These are phyloP conservation scores for Pelosia muscerda DNA, from an alignment of 2,888 invertebrate species.

Conservation along the genomic window DNA sequence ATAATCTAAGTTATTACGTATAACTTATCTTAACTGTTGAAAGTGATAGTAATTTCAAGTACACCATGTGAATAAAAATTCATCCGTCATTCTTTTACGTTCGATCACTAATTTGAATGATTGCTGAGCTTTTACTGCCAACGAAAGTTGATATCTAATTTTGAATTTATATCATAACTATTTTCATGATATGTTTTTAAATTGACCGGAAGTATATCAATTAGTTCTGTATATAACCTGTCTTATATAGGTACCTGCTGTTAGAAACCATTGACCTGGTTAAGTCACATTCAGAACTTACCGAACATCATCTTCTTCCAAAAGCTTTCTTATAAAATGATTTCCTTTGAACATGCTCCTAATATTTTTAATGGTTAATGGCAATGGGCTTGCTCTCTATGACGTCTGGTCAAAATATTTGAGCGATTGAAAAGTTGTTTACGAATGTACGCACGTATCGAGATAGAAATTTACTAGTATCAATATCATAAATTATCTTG, in stretches of 20 bases:
- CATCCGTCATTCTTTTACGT: neutral
- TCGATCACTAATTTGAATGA: neutral
- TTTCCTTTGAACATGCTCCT: neutral
- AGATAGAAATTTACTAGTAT: neutral
- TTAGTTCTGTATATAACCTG: neutral
- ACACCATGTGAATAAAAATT: neutral
- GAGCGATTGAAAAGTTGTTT: neutral
- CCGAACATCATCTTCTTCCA: no score
- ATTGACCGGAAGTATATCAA: neutral
- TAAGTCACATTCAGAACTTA: no score
- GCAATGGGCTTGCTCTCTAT: neutral
- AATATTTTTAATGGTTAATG: neutral
- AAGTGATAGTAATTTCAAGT: neutral
- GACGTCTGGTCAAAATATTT: neutral
- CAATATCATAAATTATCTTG: neutral
- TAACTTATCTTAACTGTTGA: neutral
- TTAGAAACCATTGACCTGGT: neutral
- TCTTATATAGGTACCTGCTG: neutral
- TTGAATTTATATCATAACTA: no score
- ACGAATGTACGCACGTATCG: neutral
- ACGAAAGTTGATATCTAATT: constrained; percentile 1
- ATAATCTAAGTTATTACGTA: constrained; percentile 20
- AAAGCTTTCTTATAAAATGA: neutral
- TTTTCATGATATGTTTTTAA: no score
- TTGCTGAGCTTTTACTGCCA: constrained; percentile 2